Conservation (phyloP, 2,797 vertebrate species). For the Periparus ater region DNA sequence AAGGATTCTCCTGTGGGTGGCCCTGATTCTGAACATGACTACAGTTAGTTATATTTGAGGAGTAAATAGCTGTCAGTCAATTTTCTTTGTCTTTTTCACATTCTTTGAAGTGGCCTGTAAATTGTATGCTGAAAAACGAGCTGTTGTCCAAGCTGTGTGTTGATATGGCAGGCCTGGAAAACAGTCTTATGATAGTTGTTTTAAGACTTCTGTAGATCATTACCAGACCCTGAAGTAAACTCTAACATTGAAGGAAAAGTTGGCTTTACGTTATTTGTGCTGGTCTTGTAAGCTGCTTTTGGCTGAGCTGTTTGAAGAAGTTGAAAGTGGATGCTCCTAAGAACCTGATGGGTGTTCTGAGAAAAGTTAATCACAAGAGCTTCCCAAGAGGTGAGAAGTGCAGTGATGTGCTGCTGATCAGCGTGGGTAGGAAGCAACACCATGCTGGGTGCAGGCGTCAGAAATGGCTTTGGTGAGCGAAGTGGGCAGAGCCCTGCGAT, state of each 20-base stretch:
- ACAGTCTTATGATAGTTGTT: background rate
- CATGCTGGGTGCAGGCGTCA: background rate
- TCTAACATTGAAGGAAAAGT: background rate
- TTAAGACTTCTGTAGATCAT: background rate
- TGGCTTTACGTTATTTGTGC: background rate
- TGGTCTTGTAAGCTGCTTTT: background rate
- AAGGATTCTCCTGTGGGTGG: background rate
- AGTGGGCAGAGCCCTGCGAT: background rate
- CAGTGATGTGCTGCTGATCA: background rate
- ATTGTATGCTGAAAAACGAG: background rate
- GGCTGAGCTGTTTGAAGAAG: background rate
- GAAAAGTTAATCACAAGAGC: background rate
- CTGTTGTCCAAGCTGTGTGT: background rate
- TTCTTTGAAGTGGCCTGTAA: background rate
- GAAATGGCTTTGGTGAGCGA: background rate
- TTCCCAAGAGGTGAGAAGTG: background rate
- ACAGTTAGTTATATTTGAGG: background rate
- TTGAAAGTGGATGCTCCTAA: background rate
- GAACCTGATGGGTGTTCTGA: background rate
- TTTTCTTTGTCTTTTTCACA: background rate
- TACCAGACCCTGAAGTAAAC: background rate
- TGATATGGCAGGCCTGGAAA: background rate
- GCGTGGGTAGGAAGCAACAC: background rate
- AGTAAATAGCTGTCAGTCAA: background rate
- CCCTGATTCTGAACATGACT: background rate